Percentiles rank a stretch among this genome's conserved stretches.
Evolutionary conservation across 2,888 invertebrate species (phyloP).

Genomic region (Pyrochroa serraticornis): DNA sequence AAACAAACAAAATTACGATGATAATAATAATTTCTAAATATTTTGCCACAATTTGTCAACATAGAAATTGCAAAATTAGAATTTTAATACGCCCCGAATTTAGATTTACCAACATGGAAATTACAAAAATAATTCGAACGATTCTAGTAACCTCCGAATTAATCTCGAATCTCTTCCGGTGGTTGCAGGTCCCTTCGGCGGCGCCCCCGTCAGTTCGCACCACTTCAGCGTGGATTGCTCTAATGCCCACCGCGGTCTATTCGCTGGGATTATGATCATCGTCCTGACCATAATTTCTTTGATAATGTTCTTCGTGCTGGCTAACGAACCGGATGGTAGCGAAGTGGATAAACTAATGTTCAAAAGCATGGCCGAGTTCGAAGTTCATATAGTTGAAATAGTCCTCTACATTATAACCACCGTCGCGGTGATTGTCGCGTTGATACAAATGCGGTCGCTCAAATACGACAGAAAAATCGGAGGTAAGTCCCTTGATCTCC

Average conservation of each 20-base stretch:
- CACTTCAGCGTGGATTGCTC: slow-evolving; percentile 92
- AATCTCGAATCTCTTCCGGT: not conserved
- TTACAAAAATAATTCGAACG: too few relatives aligned
- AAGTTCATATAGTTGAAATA: slow-evolving; percentile 89
- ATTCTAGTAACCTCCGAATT: too few relatives aligned
- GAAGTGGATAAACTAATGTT: slow-evolving; percentile 33
- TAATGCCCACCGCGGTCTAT: slow-evolving; percentile 87
- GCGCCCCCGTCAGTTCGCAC: slow-evolving; percentile 64
- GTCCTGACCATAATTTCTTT: slow-evolving; percentile 88
- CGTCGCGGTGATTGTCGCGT: slow-evolving; percentile 84
- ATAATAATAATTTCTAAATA: too few relatives aligned
- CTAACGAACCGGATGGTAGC: slow-evolving; percentile 37
- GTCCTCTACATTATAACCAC: slow-evolving; percentile 86
- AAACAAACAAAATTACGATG: not conserved
- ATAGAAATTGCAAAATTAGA: too few relatives aligned
- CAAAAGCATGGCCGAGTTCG: slow-evolving; percentile 76
- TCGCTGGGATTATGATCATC: slow-evolving; percentile 75
- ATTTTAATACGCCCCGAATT: too few relatives aligned
- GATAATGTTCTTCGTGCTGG: slow-evolving; percentile 48
- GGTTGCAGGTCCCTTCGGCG: slow-evolving; percentile 38
- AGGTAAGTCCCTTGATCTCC: slow-evolving; percentile 27
- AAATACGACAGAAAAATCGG: slow-evolving; percentile 74
- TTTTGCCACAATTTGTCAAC: too few relatives aligned
- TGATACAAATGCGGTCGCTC: slow-evolving; percentile 84
- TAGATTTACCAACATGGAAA: too few relatives aligned